A percentile compares a stretch with the other conserved stretches of the same genome.
These are phyloP conservation scores for Phortica magna DNA, from an alignment of 2,888 invertebrate genomes.

Conservation along the genomic window DNA sequence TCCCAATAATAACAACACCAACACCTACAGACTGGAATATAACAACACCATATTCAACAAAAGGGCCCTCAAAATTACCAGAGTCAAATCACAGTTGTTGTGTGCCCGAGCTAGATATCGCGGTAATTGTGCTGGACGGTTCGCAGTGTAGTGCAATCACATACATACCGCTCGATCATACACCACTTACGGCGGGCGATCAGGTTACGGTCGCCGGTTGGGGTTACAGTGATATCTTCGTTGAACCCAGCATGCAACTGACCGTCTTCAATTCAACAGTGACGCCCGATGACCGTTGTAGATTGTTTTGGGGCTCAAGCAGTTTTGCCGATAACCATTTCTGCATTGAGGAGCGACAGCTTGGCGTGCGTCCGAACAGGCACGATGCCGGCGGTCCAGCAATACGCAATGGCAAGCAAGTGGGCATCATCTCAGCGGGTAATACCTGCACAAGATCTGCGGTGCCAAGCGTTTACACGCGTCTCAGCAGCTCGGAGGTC, in stretches of 20 bases:
- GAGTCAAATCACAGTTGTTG: not conserved
- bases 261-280: slow-evolving; percentile 16
- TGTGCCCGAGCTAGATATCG: slow-evolving; percentile 19
- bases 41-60: not conserved
- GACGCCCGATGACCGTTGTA: not conserved
- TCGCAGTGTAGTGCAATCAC: not conserved
- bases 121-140: slow-evolving; percentile 1
- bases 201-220: slow-evolving; percentile 21
- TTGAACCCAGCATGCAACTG: not conserved
- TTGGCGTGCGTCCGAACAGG: not conserved
- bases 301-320: slow-evolving; percentile 4
- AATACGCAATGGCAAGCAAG: slow-evolving; percentile 20
- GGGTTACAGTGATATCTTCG: not conserved
- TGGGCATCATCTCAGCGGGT: slow-evolving; percentile 20
- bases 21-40: not conserved
- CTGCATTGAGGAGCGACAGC: not conserved
- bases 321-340: slow-evolving; percentile 6
- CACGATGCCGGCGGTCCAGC: slow-evolving; percentile 27
- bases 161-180: not conserved
- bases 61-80: not conserved
- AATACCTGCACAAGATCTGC: not conserved
- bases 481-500: slow-evolving; percentile 17
- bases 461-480: slow-evolving; percentile 5
- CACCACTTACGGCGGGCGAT: slow-evolving; percentile 9
- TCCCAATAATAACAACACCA: not conserved